A percentile compares a stretch with the other conserved stretches of the same genome.
These are phyloP conservation scores for Melanostoma mellinum DNA, from an alignment of 2,888 invertebrate species.

Conservation along the genomic window DNA sequence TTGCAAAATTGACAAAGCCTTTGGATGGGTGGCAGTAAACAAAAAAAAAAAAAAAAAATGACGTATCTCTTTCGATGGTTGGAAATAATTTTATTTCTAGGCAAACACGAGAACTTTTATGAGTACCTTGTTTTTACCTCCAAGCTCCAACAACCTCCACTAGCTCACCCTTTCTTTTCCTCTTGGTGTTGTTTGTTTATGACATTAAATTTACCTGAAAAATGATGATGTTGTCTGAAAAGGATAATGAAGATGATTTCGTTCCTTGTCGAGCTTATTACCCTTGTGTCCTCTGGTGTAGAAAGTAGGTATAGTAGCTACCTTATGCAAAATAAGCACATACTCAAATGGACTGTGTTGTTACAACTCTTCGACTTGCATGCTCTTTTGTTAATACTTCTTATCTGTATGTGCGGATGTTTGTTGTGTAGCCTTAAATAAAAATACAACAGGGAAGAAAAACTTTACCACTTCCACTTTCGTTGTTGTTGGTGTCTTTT, in stretches of 20 bases:
- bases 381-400: neutral
- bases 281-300: too few species aligned
- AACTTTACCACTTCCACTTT: constrained; percentile 38
- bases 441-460: constrained; percentile 40
- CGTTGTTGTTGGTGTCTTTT: constrained; percentile 7
- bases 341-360: constrained; percentile 47
- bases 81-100: constrained; percentile 23
- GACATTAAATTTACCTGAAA: constrained; percentile 12
- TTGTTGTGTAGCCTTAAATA: constrained; percentile 2
- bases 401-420: neutral
- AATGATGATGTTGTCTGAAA: constrained; percentile 36
- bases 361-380: constrained; percentile 32
- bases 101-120: neutral
- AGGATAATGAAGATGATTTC: constrained; percentile 52
- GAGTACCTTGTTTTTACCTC: too few species aligned
- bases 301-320: too few species aligned
- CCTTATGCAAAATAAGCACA: constrained; percentile 56
- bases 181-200: constrained; percentile 8
- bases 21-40: neutral
- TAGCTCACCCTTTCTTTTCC: too few species aligned
- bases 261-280: constrained; percentile 14
- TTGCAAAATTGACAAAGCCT: neutral
- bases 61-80: constrained; percentile 4
- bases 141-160: neutral
- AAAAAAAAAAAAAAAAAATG: neutral